Percentiles rank a stretch among this genome's conserved stretches.
Evolutionary conservation across 2,888 invertebrate species (phyloP).

Genomic region (Andrena dorsata): DNA sequence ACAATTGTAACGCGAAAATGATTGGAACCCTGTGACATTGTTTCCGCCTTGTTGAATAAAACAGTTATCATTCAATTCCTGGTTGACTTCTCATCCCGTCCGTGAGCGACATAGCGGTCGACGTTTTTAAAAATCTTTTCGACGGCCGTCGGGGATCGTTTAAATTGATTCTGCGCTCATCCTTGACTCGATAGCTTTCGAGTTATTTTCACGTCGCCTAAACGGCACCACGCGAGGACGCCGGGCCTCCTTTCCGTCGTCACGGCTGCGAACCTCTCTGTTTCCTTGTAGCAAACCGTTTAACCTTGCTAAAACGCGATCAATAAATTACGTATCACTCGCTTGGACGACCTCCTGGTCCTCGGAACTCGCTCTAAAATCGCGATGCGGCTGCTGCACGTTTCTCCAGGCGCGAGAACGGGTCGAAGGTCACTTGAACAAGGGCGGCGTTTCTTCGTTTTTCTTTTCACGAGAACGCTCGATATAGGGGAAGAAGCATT

Average conservation of each 20-base stretch:
- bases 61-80: background rate
- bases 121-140: conserved; percentile 5
- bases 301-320: conserved; percentile 53
- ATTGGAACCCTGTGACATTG: background rate
- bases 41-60: background rate
- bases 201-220: conserved; percentile 57
- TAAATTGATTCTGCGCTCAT: conserved; percentile 47
- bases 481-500: background rate
- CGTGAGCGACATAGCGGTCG: background rate
- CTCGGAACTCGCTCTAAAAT: too few species aligned
- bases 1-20: too few species aligned
- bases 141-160: conserved; percentile 16
- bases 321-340: conserved; percentile 56
- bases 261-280: conserved; percentile 15
- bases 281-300: conserved; percentile 33
- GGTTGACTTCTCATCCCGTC: background rate
- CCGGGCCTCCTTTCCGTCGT: conserved; percentile 19
- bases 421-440: too few species aligned
- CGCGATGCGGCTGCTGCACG: background rate
- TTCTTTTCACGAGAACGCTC: too few species aligned
- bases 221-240: conserved; percentile 36
- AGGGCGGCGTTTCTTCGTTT: too few species aligned
- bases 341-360: background rate
- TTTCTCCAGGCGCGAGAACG: background rate
- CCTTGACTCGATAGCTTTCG: conserved; percentile 49